Conservation (phyloP, 2,113 vertebrate genomes). For the Scalopus aquaticus region DNA sequence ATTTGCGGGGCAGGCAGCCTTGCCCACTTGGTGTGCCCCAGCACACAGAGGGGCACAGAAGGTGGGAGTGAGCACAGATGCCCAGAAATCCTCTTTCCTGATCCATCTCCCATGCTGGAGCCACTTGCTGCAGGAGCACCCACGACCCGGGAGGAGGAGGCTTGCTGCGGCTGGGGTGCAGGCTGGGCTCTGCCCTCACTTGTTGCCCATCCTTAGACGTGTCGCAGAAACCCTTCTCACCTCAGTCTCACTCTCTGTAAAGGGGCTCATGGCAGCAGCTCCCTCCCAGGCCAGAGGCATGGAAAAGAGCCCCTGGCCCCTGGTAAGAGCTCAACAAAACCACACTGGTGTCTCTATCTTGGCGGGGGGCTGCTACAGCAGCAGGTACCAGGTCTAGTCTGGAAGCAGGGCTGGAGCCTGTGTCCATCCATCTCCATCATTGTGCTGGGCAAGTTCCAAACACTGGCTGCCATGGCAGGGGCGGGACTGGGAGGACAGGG, state of each 20-base stretch:
- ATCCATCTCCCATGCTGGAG: background rate
- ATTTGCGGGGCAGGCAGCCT: background rate
- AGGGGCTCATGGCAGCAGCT: background rate
- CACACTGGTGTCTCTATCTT: background rate
- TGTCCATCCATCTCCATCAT: background rate
- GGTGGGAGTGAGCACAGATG: background rate
- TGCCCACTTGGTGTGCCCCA: background rate
- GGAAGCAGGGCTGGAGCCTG: background rate
- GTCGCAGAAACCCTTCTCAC: too few species aligned
- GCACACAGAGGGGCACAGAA: too few species aligned
- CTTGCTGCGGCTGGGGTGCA: background rate
- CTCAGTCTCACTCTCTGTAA: background rate
- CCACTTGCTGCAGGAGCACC: fast-evolving
- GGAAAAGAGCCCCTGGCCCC: background rate
- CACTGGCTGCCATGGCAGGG: fast-evolving
- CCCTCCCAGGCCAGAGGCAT: background rate
- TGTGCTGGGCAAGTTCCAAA: background rate
- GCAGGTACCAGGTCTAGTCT: background rate
- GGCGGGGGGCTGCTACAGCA: background rate
- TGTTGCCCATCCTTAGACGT: background rate
- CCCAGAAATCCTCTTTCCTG: background rate
- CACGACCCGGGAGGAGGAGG: fast-evolving
- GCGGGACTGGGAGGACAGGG: background rate
- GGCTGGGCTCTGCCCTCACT: background rate
- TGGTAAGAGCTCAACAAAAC: background rate